Evolutionary conservation across 2,888 invertebrate species (phyloP).

Genomic region (Notodonta ziczac): DNA sequence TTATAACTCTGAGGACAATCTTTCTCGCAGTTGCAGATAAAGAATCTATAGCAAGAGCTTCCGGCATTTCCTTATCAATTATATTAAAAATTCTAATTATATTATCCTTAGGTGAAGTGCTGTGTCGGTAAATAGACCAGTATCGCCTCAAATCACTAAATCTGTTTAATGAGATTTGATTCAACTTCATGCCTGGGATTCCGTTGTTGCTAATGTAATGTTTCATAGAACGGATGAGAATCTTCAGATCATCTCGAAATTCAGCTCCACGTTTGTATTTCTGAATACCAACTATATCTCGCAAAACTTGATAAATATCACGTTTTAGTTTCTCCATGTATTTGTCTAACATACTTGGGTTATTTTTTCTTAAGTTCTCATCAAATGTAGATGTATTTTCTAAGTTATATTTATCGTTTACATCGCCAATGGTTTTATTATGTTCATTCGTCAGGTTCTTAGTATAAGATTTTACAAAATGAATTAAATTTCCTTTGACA

Average conservation of each 20-base stretch:
- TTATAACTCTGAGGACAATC: conserved; percentile 55
- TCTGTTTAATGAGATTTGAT: conserved; percentile 11
- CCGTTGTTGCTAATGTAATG: conserved; percentile 42
- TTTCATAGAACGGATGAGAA: conserved; percentile 53
- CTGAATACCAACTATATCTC: conserved; percentile 52
- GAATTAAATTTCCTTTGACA: conserved; percentile 52
- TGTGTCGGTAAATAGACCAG: background rate
- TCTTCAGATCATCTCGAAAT: conserved; percentile 50
- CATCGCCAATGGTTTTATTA: background rate
- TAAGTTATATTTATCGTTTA: background rate
- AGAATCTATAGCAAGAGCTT: conserved; percentile 39
- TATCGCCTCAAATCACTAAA: conserved; percentile 14
- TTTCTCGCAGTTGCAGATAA: conserved; percentile 47
- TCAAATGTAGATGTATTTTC: background rate
- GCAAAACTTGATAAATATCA: conserved; percentile 61
- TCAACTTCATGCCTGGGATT: conserved; percentile 13
- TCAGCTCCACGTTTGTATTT: conserved; percentile 34
- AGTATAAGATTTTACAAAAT: conserved; percentile 38
- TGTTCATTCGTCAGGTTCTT: background rate
- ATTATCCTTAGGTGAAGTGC: conserved; percentile 29
- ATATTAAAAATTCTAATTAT: conserved; percentile 50
- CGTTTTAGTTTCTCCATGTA: conserved; percentile 57
- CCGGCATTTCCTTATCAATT: conserved; percentile 48
- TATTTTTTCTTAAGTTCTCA: conserved; percentile 2
- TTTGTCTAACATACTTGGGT: conserved; percentile 37